Base-by-base conservation (phyloP, 2,888 invertebrate genomes). In the Watsonalla cultraria region DNA sequence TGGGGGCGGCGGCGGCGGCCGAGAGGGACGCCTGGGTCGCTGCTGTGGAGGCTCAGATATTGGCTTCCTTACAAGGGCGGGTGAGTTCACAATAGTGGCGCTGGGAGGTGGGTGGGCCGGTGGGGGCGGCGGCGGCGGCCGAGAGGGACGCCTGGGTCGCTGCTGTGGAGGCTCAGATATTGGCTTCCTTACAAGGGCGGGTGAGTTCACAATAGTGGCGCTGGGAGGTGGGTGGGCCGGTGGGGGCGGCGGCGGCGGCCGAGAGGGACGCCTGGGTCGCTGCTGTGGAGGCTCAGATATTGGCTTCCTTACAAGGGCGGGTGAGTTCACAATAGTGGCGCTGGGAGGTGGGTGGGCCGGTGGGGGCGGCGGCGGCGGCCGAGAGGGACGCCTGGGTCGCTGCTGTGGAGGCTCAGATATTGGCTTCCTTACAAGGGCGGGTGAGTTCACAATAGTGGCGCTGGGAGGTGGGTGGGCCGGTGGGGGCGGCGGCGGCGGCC, bases 11-110 rank as follows among this genome's bases (percentile, higher is more conserved):
- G 0, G 93, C 93, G 45, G 96, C 94, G 70, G 93, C 93, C 78
- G 99, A 84, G 77, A 91, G 99, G 9, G 98, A 99, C 79, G 97
- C 96, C 70, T 99, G 99, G 99, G 98, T 99, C 11, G 92, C 96
- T 35, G 96, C 97, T 51, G 98, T 99, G 59, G 98, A 99, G 84
- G 97, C 98, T 81, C 98, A 98, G 90, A 98, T 99, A 72, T 93
- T 98, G 53, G 96, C 95, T 76, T 96, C 97, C 65, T 91, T 98
- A 56, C 98, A 98, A 84, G 94, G 95, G 62, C 93, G 94, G 74
- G 95, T 95, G 64, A 91, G 93, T 52, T 2, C 4, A 34, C 96
- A 62, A 98, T 99, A 63, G 98, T 99, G 24, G 97, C 97, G 98
- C 77, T 99, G 99, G 90, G 98, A 99, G 85, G 99, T 98, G 67